Base-by-base conservation (phyloP, 2,797 vertebrate genomes). In the Botia almorhae region DNA sequence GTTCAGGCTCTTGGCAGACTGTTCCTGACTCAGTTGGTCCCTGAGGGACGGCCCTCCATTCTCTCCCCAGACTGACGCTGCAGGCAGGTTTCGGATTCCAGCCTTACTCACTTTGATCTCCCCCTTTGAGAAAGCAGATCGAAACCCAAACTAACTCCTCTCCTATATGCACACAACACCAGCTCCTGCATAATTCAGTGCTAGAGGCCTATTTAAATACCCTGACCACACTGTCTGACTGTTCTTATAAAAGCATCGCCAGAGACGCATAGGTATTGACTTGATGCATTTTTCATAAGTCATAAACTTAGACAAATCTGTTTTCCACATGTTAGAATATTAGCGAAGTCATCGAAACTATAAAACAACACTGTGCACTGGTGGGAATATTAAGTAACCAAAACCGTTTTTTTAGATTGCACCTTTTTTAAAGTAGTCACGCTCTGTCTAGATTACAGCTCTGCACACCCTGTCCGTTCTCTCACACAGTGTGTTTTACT, bases 111-210 rank as follows among this genome's bases (percentile, higher is more conserved):
- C 78, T 83, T 83, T 83, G 64, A 81, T 82, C 70, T 75, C 23
- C 21, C 48, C 21, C 60, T 71, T 8, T 17, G 55, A 83, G 70
- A 69, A 74, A 71, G 69, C 65, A 75, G 74, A 83, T 83, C n/a
- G 8, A 70, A 82, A 29, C 65, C 64, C 48, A 58, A 39, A 50
- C 19, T 3, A 77, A 21, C 23, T 21, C 64, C 39, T 36, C 71
- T 77, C 19, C 21, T 36, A 53, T 43, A 36, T 43, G 55, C 56
- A 65, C 58, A 17, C 39, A 16, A 68, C 64, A 74, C 61, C 64
- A 78, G 58, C 77, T 80, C 14, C 60, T 72, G 65, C 68, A 80
- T 83, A 83, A 80, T 80, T 71, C 65, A 83, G 71, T 3, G 51
- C 69, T 69, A 4, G 60, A 68, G 39, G 73, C 73, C 61, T 71